Base-by-base conservation (phyloP, 2,888 invertebrate species). In the Andricus curvator region DNA sequence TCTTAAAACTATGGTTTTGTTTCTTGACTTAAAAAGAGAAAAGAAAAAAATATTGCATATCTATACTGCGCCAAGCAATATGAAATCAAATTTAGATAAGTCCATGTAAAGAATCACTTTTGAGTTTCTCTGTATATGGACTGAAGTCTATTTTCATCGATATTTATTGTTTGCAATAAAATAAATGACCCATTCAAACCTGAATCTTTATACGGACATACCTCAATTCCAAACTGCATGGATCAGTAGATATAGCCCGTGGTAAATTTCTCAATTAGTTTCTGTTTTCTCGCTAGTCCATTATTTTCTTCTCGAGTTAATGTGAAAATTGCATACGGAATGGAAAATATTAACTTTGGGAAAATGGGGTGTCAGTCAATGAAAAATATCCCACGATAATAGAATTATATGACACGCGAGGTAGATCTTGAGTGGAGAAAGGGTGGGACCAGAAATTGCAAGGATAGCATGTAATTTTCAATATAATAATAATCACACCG, bases 331-430 rank as follows among this genome's bases (percentile, higher is more conserved):
- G 17, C 51, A 5, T 11, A n/a, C 0, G 13, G 15, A 22, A n/a
- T 1, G 6, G n/a, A 22, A 56, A 33, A 70, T 17, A 29, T 41
- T 25, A n/a, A 25, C 74, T 37, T 74, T 56, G 56, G 33, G 74
- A 60, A 51, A 70, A 70, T 51, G 22, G 25, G 20, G 29, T 20
- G 13, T 8, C 2, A 68, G 4, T 68, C 44, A 48, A 68, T 48
- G 74, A 56, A 74, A 70, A 74, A 29, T 56, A 56, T 56, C 20
- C 15, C 74, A 29, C n/a, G 74, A 33, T 37, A 33, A 74, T 48
- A 3, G 13, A 48, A 48, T 17, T 48, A 48, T 17, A 48, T 56
- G 33, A 74, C 37, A 74, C 74, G 70, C 70, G 56, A 74, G 33
- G 44, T 68, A 68, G 22, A 29, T 68, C 13, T 44, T 22, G 22